Percentiles rank a stretch among this genome's conserved stretches.
phyloP scores from a whole-genome alignment of 2,113 vertebrate genomes.

The Chloroceryle aenea region DNA sequence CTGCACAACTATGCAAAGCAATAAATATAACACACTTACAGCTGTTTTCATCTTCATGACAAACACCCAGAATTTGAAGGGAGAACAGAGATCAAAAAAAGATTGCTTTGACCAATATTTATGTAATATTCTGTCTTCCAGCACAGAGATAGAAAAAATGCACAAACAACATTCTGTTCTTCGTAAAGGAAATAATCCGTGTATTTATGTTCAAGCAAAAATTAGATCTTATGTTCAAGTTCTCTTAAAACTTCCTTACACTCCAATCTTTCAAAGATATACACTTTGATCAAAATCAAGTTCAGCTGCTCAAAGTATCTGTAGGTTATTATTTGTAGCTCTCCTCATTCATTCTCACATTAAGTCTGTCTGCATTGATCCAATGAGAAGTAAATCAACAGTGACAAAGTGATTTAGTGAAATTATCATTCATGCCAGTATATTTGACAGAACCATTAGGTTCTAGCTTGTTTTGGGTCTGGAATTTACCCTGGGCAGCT shows the following conservation, averaged over 20 bases:
- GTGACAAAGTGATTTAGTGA: not conserved
- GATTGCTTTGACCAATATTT: not conserved
- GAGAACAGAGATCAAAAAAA: not conserved
- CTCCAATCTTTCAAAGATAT: not conserved
- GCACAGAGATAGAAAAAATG: not conserved
- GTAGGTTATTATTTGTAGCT: not conserved
- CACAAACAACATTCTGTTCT: not conserved
- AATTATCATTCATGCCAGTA: not conserved
- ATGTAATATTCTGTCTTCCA: not conserved
- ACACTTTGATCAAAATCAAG: not conserved
- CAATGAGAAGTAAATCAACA: not conserved
- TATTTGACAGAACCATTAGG: not conserved
- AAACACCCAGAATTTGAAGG: not conserved
- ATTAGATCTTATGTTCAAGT: not conserved
- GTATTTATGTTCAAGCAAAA: constrained; percentile 10
- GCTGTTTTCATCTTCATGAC: not conserved
- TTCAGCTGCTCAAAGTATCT: not conserved
- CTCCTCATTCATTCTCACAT: not conserved
- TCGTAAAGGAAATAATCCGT: not conserved
- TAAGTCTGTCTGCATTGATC: not conserved
- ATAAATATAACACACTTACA: not conserved
- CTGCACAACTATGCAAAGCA: not conserved
- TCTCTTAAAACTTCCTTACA: not conserved
- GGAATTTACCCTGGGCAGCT: not conserved
- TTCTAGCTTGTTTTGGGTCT: not conserved